Base-by-base conservation (phyloP, 2,888 invertebrate genomes). In the Ophion ventricosus region DNA sequence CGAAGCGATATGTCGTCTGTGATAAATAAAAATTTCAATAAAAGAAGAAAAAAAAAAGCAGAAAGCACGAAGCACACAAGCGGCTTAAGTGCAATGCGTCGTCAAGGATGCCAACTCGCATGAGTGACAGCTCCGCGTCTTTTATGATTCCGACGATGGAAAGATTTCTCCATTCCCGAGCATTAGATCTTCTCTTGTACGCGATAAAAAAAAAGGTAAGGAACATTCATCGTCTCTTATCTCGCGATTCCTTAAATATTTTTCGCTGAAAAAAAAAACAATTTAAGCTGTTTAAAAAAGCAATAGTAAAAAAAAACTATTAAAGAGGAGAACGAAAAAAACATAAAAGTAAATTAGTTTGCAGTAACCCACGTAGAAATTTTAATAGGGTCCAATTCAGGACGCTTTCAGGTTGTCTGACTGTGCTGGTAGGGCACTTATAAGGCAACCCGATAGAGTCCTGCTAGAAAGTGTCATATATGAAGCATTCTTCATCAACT, bases 101-200 rank as follows among this genome's bases (percentile, higher is more conserved):
- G 29, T 29, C 69, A 40, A 78, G 67, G 69, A 40, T 26, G 35
- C 23, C 35, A 20, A 35, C 10, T n/a, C 66, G 25, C 66, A 4
- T 29, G 77, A 17, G 61, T 78, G 77, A 78, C 69, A 67, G 43
- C 40, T 76, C 40, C 23, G 29, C 67, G 29, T 49, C 29, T 69
- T 61, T 69, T 78, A 69, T 69, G 29, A 70, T 61, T 35, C 61
- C 49, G 43, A 43, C 49, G 29, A 23, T 26, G 17, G 64, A 64
- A 64, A n/a, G 11, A 76, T 76, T 35, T 43, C n/a, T 74, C 20
- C 72, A 25, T 25, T 8, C 61, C 4, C 25, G 11, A 20, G 20
- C 7, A 11, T 43, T 17, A 11, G 20, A 35, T 14, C 14, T 7
- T 10, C 11, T 70, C 20, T 70, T 10, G 10, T 26, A 49, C 11